These are phyloP conservation scores for Leptopilina boulardi DNA, from an alignment of 1,140 invertebrate genomes.

Conservation along the genomic window DNA sequence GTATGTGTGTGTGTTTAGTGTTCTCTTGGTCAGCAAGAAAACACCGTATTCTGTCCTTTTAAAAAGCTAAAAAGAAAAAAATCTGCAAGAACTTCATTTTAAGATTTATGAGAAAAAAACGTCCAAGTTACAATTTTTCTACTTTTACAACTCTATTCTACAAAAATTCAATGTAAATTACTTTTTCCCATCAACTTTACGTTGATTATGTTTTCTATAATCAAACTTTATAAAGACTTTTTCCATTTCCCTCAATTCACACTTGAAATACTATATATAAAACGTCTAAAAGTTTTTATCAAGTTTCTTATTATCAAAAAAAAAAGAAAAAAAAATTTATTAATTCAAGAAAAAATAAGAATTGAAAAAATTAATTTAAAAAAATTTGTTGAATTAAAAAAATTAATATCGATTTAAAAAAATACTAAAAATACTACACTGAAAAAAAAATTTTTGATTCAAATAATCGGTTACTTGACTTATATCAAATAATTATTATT, in stretches of 20 bases:
- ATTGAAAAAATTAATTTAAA: no score
- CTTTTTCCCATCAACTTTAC: background rate
- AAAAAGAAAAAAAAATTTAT: no score
- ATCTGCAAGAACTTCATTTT: background rate
- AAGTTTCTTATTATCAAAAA: no score
- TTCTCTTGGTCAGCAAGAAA: background rate
- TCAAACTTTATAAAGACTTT: background rate
- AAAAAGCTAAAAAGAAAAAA: background rate
- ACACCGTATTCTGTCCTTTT: background rate
- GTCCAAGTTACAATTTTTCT: constrained; percentile 9
- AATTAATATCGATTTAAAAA: no score
- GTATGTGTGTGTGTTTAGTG: constrained; percentile 24
- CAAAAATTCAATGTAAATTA: background rate
- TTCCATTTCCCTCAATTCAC: background rate
- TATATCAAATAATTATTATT: no score
- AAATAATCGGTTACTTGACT: no score
- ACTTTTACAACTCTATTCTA: constrained; percentile 12
- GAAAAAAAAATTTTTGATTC: no score
- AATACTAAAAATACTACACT: no score
- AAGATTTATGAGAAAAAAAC: constrained; percentile 9
- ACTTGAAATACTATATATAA: background rate
- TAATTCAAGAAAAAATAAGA: no score
- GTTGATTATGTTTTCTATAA: no score
- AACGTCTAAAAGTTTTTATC: background rate
- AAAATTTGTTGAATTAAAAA: no score